Base-by-base conservation (phyloP, 2,888 invertebrate genomes). In the Ophonus ardosiacus region DNA sequence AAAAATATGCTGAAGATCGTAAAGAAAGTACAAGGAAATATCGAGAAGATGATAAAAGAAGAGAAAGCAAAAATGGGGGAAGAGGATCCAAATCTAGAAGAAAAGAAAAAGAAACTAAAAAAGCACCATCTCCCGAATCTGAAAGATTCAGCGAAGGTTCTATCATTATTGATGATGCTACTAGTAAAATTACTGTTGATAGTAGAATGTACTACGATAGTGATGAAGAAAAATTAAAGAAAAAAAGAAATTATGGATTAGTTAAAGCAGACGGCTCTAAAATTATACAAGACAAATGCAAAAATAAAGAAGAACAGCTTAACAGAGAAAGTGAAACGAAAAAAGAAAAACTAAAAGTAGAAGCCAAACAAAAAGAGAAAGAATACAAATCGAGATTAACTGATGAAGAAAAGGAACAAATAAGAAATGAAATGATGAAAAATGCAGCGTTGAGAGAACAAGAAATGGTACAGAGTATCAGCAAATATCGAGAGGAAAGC, bases 351-450 rank as follows among this genome's bases (percentile, higher is more conserved):
- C 85, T 87, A 85, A 18, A 43, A 78, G 68, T 85, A 38, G 65
- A 86, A 81, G 82, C 71, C 76, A 59, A 57, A 51, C 71, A 59
- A 78, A 79, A 78, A 78, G 61, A 79, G 7, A 85, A 63, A 21
- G 87, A 88, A 5, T 31, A 31, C 7, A 87, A 84, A 83, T 90
- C 89, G 83, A 88, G 90, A 86, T 89, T 95, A 5, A 92, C 93
- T 13, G 94, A 94, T 82, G 93, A 93, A 86, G 96, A 97, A 88
- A 95, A 94, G 87, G 96, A 97, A 89, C 92, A 92, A 85, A 93
- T 94, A 61, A 93, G 96, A 65, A 93, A 92, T 76, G 97, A 96
- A 90, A 98, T 98, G 98, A 95, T 95, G 93, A 92, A 94, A 8
- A 96, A 98, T 89, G 98, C 97, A 0, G 91, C 91, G 0, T 93